phyloP scores from a whole-genome alignment of 64 coral and sea anemone species.

The Cladopsammia gracilis region DNA sequence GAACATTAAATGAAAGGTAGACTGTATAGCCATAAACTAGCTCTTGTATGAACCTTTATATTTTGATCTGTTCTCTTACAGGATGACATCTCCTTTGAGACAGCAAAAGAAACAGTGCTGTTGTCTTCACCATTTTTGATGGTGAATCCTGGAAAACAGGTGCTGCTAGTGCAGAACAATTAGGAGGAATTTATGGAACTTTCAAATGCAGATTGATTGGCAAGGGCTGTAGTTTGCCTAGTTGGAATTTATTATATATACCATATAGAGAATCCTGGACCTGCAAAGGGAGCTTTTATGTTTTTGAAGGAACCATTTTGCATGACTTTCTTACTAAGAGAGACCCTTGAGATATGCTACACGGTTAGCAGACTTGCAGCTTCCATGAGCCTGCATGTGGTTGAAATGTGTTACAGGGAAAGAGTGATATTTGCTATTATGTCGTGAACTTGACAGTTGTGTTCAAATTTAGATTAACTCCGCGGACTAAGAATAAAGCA shows the following conservation, averaged over 20 bases:
- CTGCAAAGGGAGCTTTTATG: background rate
- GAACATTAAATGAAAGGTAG: too few relatives aligned
- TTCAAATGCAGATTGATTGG: background rate
- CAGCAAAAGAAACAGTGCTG: background rate
- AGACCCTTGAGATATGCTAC: background rate
- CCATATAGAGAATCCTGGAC: background rate
- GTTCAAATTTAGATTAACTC: too few relatives aligned
- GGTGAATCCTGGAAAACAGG: background rate
- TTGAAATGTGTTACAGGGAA: background rate
- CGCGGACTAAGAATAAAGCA: too few relatives aligned
- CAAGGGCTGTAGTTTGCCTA: slow-evolving; percentile 15
- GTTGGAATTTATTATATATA: background rate
- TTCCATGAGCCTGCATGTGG: too few relatives aligned
- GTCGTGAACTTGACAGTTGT: too few relatives aligned
- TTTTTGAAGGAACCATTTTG: background rate
- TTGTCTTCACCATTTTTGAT: background rate
- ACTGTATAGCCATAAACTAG: too few relatives aligned
- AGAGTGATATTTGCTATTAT: too few relatives aligned
- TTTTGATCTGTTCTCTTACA: background rate
- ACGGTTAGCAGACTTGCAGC: background rate
- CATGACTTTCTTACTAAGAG: background rate
- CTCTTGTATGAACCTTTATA: background rate
- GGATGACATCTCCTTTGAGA: background rate
- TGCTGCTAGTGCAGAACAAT: background rate
- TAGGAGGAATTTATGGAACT: background rate